A percentile compares a stretch with the other conserved stretches of the same genome.
Conservation (phyloP, 2,113 vertebrate genomes). For the Atractosteus spatula region DNA sequence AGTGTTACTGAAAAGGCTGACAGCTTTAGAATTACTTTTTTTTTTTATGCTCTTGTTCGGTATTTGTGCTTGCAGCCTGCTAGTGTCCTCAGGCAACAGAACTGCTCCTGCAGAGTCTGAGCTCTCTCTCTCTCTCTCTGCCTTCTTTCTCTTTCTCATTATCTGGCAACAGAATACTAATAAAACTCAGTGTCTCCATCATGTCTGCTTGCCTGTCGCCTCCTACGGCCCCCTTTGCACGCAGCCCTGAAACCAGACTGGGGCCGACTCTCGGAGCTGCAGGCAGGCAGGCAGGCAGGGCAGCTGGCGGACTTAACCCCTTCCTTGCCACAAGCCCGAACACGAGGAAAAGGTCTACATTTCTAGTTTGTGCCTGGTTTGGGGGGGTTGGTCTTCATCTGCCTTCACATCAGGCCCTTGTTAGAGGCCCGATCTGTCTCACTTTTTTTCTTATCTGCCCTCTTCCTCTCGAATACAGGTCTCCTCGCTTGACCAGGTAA, state of each 20-base stretch:
- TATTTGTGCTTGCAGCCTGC: slow-evolving; percentile 37
- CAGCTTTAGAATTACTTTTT: slow-evolving; percentile 13
- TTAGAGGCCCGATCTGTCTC: no score
- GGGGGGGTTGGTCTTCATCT: no score
- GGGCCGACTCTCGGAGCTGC: slow-evolving; percentile 4
- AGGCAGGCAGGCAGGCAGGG: background rate
- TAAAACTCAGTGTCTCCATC: slow-evolving; percentile 82
- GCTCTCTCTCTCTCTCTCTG: slow-evolving; percentile 6
- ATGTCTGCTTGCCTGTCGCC: slow-evolving; percentile 75
- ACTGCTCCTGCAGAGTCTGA: slow-evolving; percentile 43
- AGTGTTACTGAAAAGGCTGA: slow-evolving; percentile 17
- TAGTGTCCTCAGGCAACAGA: slow-evolving; percentile 48
- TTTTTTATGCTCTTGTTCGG: slow-evolving; percentile 44
- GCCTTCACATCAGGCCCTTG: no score
- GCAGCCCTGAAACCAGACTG: slow-evolving; percentile 60
- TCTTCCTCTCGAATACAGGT: no score
- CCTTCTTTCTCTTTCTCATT: slow-evolving; percentile 43
- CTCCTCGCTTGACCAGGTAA: no score
- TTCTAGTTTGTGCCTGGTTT: no score
- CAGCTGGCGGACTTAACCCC: slow-evolving; percentile 51
- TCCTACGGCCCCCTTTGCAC: slow-evolving; percentile 60
- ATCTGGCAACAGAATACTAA: slow-evolving; percentile 76
- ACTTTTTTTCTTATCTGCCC: no score
- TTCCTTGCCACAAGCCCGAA: slow-evolving; percentile 23
- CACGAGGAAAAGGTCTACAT: no score